Percentiles rank a stretch among this genome's conserved stretches.
Conservation (phyloP, 2,888 invertebrate genomes). For the Cantharis rustica region DNA sequence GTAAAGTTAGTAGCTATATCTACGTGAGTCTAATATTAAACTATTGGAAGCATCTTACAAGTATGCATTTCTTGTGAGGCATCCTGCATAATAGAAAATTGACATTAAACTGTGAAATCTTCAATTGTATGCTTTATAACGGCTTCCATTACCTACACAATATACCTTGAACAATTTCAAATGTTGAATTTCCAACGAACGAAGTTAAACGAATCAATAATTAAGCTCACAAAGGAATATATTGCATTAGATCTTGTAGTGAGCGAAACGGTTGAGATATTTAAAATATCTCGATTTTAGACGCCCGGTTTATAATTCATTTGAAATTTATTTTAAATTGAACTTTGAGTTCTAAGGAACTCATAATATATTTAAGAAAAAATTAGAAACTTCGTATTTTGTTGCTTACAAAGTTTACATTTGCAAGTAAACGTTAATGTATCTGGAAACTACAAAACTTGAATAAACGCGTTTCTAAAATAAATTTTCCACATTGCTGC, state of each 20-base stretch:
- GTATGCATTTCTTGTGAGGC: constrained; percentile 16
- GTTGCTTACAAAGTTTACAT: neutral
- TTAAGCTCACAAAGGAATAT: neutral
- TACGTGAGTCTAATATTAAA: constrained; percentile 42
- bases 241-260: neutral
- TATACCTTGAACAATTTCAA: neutral
- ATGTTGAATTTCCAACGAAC: neutral
- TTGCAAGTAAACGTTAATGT: neutral
- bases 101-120: constrained; percentile 13
- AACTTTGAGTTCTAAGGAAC: neutral
- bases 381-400: neutral
- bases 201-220: neutral
- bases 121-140: neutral
- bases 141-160: neutral
- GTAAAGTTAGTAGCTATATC: constrained; percentile 41
- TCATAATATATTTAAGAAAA: neutral
- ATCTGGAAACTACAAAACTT: constrained; percentile 3
- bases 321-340: neutral
- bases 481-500: constrained; percentile 43
- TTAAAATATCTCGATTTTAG: neutral
- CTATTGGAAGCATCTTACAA: constrained; percentile 20
- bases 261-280: neutral
- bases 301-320: neutral
- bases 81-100: constrained; percentile 21
- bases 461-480: constrained; percentile 37